A percentile compares a stretch with the other conserved stretches of the same genome.
These are phyloP conservation scores for Pheosia tremula DNA, from an alignment of 2,888 invertebrate species.

Conservation along the genomic window DNA sequence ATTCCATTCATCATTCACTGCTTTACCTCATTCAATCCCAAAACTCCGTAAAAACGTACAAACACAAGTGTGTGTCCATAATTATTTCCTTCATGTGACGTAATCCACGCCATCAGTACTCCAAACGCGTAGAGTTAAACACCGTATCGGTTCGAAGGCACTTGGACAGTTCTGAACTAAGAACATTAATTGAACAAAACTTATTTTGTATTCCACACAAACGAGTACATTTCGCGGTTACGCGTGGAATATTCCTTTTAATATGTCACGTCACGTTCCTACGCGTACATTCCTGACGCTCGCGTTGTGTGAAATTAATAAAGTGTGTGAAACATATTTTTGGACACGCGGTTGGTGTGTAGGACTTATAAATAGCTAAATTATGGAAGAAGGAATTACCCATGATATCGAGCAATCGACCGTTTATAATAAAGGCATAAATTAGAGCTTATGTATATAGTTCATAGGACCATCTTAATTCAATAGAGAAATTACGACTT, in stretches of 20 bases:
- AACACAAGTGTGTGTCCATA: not conserved
- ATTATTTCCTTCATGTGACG: not conserved
- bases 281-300: conserved; percentile 48
- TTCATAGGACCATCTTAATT: too few species aligned
- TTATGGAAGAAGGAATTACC: not conserved
- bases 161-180: not conserved
- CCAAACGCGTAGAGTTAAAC: not conserved
- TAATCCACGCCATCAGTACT: not conserved
- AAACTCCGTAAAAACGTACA: not conserved
- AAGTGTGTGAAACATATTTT: conserved; percentile 39
- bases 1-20: not conserved
- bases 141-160: not conserved
- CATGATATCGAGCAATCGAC: not conserved
- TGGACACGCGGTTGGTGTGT: conserved; percentile 23
- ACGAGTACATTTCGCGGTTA: conserved; percentile 55
- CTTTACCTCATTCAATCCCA: not conserved
- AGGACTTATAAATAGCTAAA: conserved; percentile 21
- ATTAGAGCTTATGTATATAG: too few species aligned
- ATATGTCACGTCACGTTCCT: conserved; percentile 69
- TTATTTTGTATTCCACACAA: conserved; percentile 35
- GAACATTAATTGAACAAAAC: conserved; percentile 34
- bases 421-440: not conserved
- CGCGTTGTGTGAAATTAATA: conserved; percentile 45
- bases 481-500: too few species aligned
- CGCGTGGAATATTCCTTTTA: conserved; percentile 62